phyloP scores from a whole-genome alignment of 1,140 invertebrate species.

The Musca domestica region DNA sequence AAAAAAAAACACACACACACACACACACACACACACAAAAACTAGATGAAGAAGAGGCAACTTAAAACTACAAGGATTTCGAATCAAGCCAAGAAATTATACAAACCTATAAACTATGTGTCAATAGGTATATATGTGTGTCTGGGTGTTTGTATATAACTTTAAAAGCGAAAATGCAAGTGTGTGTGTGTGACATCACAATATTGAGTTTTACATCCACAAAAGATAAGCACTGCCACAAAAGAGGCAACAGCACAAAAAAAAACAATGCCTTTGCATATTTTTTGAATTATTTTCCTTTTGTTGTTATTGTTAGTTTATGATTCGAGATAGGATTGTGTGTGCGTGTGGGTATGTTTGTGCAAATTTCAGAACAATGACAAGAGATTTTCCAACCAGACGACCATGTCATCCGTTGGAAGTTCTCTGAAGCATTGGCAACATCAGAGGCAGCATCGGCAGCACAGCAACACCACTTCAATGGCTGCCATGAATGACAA shows the following conservation, averaged over 20 bases:
- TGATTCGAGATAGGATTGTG: background rate
- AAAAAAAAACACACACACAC: too few species aligned
- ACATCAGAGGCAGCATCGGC: background rate
- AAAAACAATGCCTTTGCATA: slow-evolving; percentile 16
- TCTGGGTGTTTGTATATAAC: too few species aligned
- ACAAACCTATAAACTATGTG: too few species aligned
- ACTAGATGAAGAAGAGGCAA: too few species aligned
- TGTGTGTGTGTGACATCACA: too few species aligned
- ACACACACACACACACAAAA: too few species aligned
- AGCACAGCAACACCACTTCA: too few species aligned
- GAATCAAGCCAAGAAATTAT: too few species aligned
- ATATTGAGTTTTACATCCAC: background rate
- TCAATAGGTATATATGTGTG: too few species aligned
- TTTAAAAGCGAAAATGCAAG: too few species aligned
- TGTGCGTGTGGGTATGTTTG: background rate
- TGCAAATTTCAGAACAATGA: background rate
- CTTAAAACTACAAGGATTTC: too few species aligned
- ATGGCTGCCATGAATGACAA: slow-evolving; percentile 21
- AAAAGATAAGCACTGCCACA: slow-evolving; percentile 5
- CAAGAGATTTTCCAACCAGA: slow-evolving; percentile 22
- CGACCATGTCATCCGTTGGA: slow-evolving; percentile 17
- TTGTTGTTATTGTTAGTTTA: background rate
- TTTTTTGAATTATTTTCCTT: background rate
- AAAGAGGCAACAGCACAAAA: background rate
- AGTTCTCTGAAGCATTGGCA: slow-evolving; percentile 1